Percentiles rank a stretch among this genome's conserved stretches.
These are phyloP conservation scores for Lasioglossum albipes DNA, from an alignment of 1,140 invertebrate species.

Conservation along the genomic window DNA sequence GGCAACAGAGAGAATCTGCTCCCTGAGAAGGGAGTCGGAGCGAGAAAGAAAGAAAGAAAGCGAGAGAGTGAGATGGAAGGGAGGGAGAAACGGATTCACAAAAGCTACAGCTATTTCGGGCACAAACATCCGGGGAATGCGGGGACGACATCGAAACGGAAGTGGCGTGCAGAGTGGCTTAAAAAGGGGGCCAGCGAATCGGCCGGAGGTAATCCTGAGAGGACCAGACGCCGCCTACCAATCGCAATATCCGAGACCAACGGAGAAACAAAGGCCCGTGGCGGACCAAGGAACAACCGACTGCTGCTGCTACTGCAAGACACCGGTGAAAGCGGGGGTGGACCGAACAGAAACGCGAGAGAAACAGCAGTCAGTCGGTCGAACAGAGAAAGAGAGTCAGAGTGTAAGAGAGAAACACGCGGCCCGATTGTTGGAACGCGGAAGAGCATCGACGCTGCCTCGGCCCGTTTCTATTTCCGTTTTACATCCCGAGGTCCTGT, in stretches of 20 bases:
- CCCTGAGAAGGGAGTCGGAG: no score
- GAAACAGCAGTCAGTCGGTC: neutral
- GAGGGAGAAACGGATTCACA: conserved; percentile 31
- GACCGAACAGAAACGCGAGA: conserved; percentile 13
- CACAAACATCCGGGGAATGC: conserved; percentile 43
- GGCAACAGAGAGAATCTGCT: no score
- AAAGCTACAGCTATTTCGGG: conserved; percentile 44
- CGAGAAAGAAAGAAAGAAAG: neutral
- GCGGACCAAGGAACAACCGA: no score
- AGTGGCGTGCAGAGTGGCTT: conserved; percentile 38
- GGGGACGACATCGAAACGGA: conserved; percentile 32
- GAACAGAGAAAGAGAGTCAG: neutral
- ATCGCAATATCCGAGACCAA: conserved; percentile 44
- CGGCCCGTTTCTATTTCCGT: conserved; percentile 69
- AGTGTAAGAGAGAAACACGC: neutral
- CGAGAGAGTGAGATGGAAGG: neutral
- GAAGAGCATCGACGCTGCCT: conserved; percentile 58
- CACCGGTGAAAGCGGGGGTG: neutral
- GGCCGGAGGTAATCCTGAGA: conserved; percentile 35
- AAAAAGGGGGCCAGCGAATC: conserved; percentile 29
- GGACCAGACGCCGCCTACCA: conserved; percentile 26
- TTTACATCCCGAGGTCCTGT: conserved; percentile 56
- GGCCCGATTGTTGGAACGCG: conserved; percentile 73
- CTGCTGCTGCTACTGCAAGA: no score
- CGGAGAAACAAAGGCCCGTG: conserved; percentile 66